Evolutionary conservation across 2,113 vertebrate species (phyloP), one percentile per base, ranked within the genome.

Genomic region (Melanocharis versteri): DNA sequence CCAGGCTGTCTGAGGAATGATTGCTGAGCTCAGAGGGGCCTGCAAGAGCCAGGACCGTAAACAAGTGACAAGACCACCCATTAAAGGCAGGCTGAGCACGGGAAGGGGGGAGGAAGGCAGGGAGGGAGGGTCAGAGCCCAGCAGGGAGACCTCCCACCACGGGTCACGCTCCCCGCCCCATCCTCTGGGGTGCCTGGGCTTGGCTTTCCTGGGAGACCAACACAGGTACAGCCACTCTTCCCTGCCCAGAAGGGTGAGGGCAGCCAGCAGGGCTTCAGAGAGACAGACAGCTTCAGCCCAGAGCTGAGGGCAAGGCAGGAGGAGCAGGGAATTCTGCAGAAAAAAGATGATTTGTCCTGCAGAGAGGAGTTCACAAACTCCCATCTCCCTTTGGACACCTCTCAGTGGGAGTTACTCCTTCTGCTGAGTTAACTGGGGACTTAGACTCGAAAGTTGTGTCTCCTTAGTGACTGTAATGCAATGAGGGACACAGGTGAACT

Each of bases 21-120:
- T 23, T n/a, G 65, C 87, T 65, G 65, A 60, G 89, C 89, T 95
- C 11, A 20, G 44, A 39, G 60, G 39, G 82, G 83, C 47, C 86
- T 86, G 15, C 39, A 37, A 48, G 93, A 17, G 14, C 33, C 69
- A 47, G 50, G 30, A 7, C 69, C 92, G 64, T 92, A 96, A 96
- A 93, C 88, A 95, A 92, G 88, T 6, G 65, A 53, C 62, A 89
- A 88, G 94, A 96, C 94, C 96, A 95, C 94, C 92, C 92, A 84
- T 6, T 15, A 13, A 28, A 86, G 51, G 64, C 68, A 71, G 90
- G 75, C 85, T 42, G n/a, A 72, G 73, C 48, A 35, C 6, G 70
- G 10, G 5, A 14, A 21, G 13, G 4, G 15, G 58, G 66, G 39
- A 70, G 61, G 70, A 50, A 71, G 23, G 79, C 83, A 71, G 28